phyloP scores from a whole-genome alignment of 2,888 invertebrate genomes.

The Podabrus alpinus region DNA sequence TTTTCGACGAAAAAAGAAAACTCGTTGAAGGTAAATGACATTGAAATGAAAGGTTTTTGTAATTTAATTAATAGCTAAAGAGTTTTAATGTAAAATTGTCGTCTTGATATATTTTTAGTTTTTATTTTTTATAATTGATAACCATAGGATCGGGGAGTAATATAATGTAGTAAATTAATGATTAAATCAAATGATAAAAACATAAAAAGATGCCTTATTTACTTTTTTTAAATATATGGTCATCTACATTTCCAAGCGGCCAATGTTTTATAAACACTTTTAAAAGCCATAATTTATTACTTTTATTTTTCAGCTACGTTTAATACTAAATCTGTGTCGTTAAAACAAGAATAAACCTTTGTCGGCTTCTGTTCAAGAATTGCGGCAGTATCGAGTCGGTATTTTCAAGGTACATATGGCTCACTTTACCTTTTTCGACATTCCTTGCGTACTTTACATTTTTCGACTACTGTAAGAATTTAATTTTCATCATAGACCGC shows the following conservation, averaged over 20 bases:
- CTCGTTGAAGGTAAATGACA: neutral
- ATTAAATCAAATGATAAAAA: conserved; percentile 3
- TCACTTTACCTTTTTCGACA: conserved; percentile 39
- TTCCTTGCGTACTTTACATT: conserved; percentile 49
- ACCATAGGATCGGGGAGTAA: neutral
- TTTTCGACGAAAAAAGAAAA: neutral
- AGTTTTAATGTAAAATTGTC: neutral
- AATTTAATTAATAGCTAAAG: neutral
- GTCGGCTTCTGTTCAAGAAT: conserved; percentile 47
- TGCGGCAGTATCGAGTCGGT: conserved; percentile 31
- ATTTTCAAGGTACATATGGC: conserved; percentile 37
- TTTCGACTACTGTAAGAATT: conserved; percentile 57
- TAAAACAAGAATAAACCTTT: conserved; percentile 50
- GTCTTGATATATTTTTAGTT: neutral
- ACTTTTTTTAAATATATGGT: conserved; percentile 44
- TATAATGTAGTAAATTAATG: conserved; percentile 5
- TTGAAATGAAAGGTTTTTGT: neutral
- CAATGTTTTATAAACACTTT: conserved; percentile 55
- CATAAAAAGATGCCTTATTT: conserved; percentile 11
- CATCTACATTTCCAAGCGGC: conserved; percentile 48
- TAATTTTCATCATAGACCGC: conserved; percentile 45
- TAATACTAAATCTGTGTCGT: conserved; percentile 56
- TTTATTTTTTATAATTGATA: neutral
- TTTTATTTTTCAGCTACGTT: conserved; percentile 52
- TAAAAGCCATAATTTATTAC: conserved; percentile 53